Evolutionary conservation across 2,888 invertebrate genomes (phyloP).

Genomic region (Trichacis sp.): DNA sequence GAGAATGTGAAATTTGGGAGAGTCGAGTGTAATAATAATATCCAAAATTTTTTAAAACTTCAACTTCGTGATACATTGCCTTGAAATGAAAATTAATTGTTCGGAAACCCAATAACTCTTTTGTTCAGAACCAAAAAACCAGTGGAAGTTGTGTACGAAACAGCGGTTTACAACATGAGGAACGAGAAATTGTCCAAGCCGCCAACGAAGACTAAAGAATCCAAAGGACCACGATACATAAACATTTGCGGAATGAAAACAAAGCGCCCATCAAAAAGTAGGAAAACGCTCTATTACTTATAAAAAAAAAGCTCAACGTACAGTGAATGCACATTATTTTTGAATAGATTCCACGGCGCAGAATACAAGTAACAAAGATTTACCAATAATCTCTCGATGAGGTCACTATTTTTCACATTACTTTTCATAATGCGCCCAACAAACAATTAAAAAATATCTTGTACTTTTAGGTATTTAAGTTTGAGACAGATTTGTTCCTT

Average conservation of each 20-base stretch:
- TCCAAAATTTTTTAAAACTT: too few relatives aligned
- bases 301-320: background rate
- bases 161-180: slow-evolving; percentile 60
- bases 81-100: too few relatives aligned
- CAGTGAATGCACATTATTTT: background rate
- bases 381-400: slow-evolving; percentile 1
- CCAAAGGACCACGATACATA: slow-evolving; percentile 52
- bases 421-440: background rate
- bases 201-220: slow-evolving; percentile 45
- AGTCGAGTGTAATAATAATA: too few relatives aligned
- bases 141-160: slow-evolving; percentile 59
- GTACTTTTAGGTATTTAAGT: too few relatives aligned
- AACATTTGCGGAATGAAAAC: slow-evolving; percentile 57
- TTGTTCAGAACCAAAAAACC: slow-evolving; percentile 52
- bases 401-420: background rate
- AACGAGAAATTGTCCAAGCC: slow-evolving; percentile 57
- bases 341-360: background rate
- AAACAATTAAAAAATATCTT: background rate
- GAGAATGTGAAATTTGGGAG: too few relatives aligned
- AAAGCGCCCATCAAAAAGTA: slow-evolving; percentile 42
- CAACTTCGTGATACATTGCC: too few relatives aligned
- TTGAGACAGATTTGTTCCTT: too few relatives aligned
- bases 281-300: slow-evolving; percentile 10
- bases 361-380: background rate
- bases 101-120: too few relatives aligned